A percentile compares a stretch with the other conserved stretches of the same genome.
phyloP scores from a whole-genome alignment of 2,888 invertebrate species.

The Orthosia cruda region DNA sequence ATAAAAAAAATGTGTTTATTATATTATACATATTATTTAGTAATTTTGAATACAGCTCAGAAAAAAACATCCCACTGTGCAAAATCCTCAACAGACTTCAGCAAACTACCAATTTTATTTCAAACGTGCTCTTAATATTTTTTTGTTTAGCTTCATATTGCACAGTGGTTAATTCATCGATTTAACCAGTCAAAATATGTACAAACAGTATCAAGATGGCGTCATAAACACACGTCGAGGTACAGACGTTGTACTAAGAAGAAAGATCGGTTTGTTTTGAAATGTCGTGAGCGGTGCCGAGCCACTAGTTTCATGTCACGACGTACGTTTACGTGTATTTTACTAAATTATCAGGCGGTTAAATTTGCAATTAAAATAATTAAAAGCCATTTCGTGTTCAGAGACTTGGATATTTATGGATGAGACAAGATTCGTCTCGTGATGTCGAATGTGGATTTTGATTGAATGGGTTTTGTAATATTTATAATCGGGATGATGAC shows the following conservation, averaged over 20 bases:
- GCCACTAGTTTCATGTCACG: constrained; percentile 86
- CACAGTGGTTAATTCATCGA: constrained; percentile 81
- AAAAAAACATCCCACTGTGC: constrained; percentile 1
- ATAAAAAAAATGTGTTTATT: background rate
- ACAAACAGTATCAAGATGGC: constrained; percentile 81
- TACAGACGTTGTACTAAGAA: constrained; percentile 78
- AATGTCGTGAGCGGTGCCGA: constrained; percentile 83
- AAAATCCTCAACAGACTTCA: constrained; percentile 1
- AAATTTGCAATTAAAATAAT: constrained; percentile 63
- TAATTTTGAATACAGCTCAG: background rate
- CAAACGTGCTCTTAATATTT: constrained; percentile 49
- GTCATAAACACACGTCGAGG: constrained; percentile 81
- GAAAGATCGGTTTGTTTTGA: constrained; percentile 88
- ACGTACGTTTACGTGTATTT: constrained; percentile 64
- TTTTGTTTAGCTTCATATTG: constrained; percentile 66
- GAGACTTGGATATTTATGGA: constrained; percentile 5
- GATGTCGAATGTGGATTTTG: background rate
- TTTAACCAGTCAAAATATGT: constrained; percentile 89
- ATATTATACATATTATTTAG: background rate
- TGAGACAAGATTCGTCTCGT: constrained; percentile 4
- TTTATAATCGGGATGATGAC: background rate
- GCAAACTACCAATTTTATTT: constrained; percentile 37
- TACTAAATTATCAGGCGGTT: constrained; percentile 61
- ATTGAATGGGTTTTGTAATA: constrained; percentile 31
- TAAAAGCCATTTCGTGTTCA: constrained; percentile 37